Conservation (phyloP, 2,797 vertebrate species). For the Artibeus lituratus region DNA sequence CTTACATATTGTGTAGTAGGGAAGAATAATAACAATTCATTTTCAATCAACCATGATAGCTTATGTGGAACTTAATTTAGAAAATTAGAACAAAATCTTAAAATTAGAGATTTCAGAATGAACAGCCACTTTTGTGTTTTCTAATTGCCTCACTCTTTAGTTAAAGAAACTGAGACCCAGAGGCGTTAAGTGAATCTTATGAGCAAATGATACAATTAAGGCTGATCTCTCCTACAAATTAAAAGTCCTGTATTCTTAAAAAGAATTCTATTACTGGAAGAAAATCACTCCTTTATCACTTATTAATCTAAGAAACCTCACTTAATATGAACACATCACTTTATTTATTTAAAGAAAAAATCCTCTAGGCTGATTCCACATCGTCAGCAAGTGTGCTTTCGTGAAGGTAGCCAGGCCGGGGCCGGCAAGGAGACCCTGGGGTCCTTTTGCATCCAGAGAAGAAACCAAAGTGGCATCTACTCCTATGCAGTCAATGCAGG, state of each 20-base stretch:
- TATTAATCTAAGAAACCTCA: background rate
- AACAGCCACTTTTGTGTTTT: background rate
- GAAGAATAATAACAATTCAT: conserved; percentile 26
- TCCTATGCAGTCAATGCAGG: background rate
- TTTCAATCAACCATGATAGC: background rate
- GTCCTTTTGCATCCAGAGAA: background rate
- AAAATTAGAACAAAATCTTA: conserved; percentile 21
- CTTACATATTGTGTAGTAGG: background rate
- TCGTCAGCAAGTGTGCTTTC: background rate
- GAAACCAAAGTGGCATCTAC: background rate
- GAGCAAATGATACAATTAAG: conserved; percentile 12
- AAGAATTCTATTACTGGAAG: background rate
- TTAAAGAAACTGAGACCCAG: background rate
- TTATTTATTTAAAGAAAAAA: conserved; percentile 21
- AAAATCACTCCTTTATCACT: background rate
- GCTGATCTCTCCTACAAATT: background rate
- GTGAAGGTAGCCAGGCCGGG: background rate
- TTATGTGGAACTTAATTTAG: background rate
- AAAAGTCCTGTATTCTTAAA: background rate
- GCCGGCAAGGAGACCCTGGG: background rate
- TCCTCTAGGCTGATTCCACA: background rate
- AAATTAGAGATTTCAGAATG: background rate
- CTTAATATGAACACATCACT: background rate
- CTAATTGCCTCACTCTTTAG: background rate
- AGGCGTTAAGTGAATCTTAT: background rate